A percentile compares a stretch with the other conserved stretches of the same genome.
Evolutionary conservation across 2,888 invertebrate genomes (phyloP).

Genomic region (Trichogramma evanescens): DNA sequence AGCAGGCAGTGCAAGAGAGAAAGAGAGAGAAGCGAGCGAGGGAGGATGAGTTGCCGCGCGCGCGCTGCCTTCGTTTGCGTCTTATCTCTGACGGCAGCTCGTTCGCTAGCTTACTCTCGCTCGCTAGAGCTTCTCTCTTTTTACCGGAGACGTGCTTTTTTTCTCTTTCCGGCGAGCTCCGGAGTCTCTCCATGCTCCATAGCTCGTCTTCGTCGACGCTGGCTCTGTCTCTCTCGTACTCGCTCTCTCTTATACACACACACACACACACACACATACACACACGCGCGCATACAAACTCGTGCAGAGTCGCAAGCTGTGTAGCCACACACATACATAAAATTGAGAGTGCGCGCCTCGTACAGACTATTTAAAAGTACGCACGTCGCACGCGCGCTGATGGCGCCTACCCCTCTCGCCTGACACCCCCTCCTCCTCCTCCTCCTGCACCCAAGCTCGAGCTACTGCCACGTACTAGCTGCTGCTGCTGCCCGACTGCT

Average conservation of each 20-base stretch:
- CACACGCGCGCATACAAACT: no score
- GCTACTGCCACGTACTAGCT: no score
- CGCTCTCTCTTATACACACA: constrained; percentile 9
- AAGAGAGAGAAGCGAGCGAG: constrained; percentile 12
- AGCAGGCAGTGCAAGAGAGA: constrained; percentile 10
- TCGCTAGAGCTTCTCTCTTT: not conserved
- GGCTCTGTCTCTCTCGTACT: not conserved
- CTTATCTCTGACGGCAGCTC: constrained; percentile 45
- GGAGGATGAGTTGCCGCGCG: constrained; percentile 23
- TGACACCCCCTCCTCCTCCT: not conserved
- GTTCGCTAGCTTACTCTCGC: constrained; percentile 20
- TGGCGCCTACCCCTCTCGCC: not conserved
- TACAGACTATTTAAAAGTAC: constrained; percentile 46
- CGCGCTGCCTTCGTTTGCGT: constrained; percentile 45
- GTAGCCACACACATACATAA: no score
- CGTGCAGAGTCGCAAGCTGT: no score
- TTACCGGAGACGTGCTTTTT: not conserved
- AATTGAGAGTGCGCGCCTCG: constrained; percentile 27
- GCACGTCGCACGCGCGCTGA: constrained; percentile 25
- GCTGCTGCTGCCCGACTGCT: no score
- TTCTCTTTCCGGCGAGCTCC: constrained; percentile 16
- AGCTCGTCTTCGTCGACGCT: constrained; percentile 5
- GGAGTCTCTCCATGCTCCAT: constrained; percentile 19
- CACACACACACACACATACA: not conserved
- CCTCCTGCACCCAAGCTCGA: no score